A percentile compares a stretch with the other conserved stretches of the same genome.
Evolutionary conservation across 2,888 invertebrate species (phyloP).

Genomic region (Apotomis betuletana): DNA sequence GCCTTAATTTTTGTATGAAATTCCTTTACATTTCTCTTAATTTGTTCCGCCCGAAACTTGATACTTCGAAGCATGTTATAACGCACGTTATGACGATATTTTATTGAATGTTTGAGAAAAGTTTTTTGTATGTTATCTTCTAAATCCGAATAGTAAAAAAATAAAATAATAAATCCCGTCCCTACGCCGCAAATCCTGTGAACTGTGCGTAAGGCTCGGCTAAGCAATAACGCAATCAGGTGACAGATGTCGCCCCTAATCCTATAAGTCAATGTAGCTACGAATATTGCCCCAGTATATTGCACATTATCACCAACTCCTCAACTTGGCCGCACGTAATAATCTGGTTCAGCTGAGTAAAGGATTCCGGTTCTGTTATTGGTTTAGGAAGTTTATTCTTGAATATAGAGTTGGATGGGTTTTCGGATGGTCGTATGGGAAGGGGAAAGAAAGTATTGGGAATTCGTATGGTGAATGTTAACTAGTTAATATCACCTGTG

Average conservation of each 20-base stretch:
- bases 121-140: no score
- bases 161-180: not conserved
- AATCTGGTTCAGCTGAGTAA: slow-evolving; percentile 44
- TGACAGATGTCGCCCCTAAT: slow-evolving; percentile 53
- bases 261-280: slow-evolving; percentile 50
- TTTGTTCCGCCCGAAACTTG: no score
- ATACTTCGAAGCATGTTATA: no score
- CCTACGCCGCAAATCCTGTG: slow-evolving; percentile 4
- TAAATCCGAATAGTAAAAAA: no score
- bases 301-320: slow-evolving; percentile 43
- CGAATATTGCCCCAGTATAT: slow-evolving; percentile 47
- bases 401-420: slow-evolving; percentile 6
- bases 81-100: no score
- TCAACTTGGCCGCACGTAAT: slow-evolving; percentile 40
- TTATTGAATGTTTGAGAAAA: no score
- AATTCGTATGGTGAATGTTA: not conserved
- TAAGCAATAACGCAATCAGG: slow-evolving; percentile 43
- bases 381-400: slow-evolving; percentile 29
- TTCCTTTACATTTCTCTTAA: no score
- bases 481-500: not conserved
- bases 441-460: not conserved
- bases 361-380: slow-evolving; percentile 39
- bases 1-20: no score
- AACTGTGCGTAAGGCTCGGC: slow-evolving; percentile 26
- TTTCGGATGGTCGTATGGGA: not conserved